These are phyloP conservation scores for Vollenhovia emeryi DNA, from an alignment of 1,140 invertebrate genomes.

Conservation along the genomic window DNA sequence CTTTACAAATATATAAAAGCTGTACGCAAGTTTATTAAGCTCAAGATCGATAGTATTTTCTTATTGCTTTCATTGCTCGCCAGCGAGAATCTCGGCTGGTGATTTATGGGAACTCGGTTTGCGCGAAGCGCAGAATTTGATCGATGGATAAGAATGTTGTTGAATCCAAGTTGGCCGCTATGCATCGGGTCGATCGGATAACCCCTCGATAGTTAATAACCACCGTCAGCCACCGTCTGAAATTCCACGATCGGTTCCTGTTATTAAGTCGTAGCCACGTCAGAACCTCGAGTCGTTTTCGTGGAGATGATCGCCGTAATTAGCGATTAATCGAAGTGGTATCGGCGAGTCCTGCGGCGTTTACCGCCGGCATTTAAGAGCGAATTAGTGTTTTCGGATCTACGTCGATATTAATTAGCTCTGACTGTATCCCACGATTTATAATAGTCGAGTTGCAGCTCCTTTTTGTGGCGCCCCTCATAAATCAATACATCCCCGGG, in stretches of 20 bases:
- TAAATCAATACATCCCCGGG: conserved; percentile 35
- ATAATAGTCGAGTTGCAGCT: neutral
- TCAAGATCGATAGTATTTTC: conserved; percentile 23
- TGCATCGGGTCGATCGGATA: conserved; percentile 71
- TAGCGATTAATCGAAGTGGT: conserved; percentile 79
- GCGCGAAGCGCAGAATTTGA: conserved; percentile 42
- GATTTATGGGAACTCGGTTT: conserved; percentile 37
- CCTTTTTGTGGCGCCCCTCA: conserved; percentile 52
- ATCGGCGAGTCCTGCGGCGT: conserved; percentile 52
- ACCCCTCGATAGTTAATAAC: conserved; percentile 80
- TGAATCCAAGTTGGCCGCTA: conserved; percentile 62
- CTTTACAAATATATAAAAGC: neutral
- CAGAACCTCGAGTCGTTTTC: conserved; percentile 74
- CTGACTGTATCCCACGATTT: neutral
- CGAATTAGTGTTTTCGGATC: conserved; percentile 33
- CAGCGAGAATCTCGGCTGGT: neutral
- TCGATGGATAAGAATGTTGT: conserved; percentile 51
- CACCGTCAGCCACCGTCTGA: conserved; percentile 74
- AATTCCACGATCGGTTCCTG: conserved; percentile 79
- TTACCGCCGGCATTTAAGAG: conserved; percentile 18
- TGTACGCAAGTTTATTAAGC: conserved; percentile 10
- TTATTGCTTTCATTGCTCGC: neutral
- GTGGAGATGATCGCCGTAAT: conserved; percentile 78
- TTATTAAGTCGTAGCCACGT: conserved; percentile 77
- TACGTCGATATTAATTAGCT: conserved; percentile 47